Conservation (phyloP, 2,113 vertebrate species). For the Grammomys dolichurus region DNA sequence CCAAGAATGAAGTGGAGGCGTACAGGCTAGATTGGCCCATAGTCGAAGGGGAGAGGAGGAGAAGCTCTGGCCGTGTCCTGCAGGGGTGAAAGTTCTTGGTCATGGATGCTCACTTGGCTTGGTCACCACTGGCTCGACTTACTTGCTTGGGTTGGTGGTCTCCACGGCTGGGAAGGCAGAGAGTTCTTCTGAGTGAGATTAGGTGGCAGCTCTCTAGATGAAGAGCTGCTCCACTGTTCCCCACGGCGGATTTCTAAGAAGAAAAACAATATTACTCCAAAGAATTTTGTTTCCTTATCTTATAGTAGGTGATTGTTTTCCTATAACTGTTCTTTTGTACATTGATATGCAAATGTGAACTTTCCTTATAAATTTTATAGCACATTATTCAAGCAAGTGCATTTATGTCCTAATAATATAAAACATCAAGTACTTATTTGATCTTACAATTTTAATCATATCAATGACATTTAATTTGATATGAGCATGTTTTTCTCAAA, state of each 20-base stretch:
- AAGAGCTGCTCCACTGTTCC: no score
- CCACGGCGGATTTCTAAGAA: constrained; percentile 4
- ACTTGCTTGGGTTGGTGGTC: no score
- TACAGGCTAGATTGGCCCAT: no score
- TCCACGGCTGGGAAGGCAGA: no score
- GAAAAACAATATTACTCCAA: neutral
- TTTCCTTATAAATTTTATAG: constrained; percentile 65
- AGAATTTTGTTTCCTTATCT: neutral
- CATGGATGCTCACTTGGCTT: no score
- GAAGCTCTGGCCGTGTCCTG: no score
- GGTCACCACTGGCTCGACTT: no score
- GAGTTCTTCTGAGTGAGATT: no score
- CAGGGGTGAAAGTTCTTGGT: no score
- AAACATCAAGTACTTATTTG: neutral
- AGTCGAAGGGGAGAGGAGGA: no score
- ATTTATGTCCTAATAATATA: constrained; percentile 67
- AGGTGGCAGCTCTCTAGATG: no score
- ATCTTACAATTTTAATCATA: constrained; percentile 60
- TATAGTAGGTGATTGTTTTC: constrained; percentile 17
- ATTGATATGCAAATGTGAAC: constrained; percentile 75
- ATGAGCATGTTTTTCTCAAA: constrained; percentile 22
- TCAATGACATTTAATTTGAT: constrained; percentile 63
- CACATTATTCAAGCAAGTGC: constrained; percentile 52
- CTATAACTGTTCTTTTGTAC: neutral
- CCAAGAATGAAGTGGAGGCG: no score